Evolutionary conservation across 2,888 invertebrate genomes (phyloP), one percentile per base, ranked within the genome.

Genomic region (Gymnoscelis rufifasciata): DNA sequence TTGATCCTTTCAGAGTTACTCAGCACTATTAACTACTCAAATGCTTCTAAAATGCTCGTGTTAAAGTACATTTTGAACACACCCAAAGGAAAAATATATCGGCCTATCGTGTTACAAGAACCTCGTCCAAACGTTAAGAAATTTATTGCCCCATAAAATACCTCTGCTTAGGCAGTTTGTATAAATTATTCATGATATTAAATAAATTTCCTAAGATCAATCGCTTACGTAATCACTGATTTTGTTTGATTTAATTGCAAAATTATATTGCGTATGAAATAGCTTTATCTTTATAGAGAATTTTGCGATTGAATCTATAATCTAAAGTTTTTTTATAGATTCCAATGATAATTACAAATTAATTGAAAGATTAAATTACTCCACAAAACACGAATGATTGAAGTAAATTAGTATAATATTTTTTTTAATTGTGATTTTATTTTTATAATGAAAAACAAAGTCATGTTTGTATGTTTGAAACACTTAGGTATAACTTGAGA

Each of bases 121-220:
- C 50, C 50, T 48, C 48, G 51, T 50, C 51, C 50, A 44, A 57
- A 48, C 51, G 55, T 42, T 46, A 51, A 47, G 45, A 43, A 52
- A 57, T 57, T 56, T 57, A 56, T 54, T 12, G 38, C 45, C 38
- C 45, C 50, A 52, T 56, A 57, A 57, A 57, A 52, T 54, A 57
- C 54, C 55, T 55, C 44, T 43, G 55, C 42, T 52, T 44, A 50
- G 53, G 47, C 53, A 52, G 52, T 40, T 45, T 28, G 36, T 15
- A 52, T 57, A 47, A 52, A 57, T 57, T 40, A 57, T 57, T 57
- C 50, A 57, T 54, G 15, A 33, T 44, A 54, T 55, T 54, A 54
- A 57, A 57, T 57, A 54, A 46, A 57, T 57, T 55, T 52, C 10
- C 31, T 26, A 45, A 51, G 48, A 57, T 56, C 57, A 57, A 57